A percentile compares a stretch with the other conserved stretches of the same genome.
These are phyloP conservation scores for Dryococelus australis DNA, from an alignment of 2,888 invertebrate genomes.

Conservation along the genomic window DNA sequence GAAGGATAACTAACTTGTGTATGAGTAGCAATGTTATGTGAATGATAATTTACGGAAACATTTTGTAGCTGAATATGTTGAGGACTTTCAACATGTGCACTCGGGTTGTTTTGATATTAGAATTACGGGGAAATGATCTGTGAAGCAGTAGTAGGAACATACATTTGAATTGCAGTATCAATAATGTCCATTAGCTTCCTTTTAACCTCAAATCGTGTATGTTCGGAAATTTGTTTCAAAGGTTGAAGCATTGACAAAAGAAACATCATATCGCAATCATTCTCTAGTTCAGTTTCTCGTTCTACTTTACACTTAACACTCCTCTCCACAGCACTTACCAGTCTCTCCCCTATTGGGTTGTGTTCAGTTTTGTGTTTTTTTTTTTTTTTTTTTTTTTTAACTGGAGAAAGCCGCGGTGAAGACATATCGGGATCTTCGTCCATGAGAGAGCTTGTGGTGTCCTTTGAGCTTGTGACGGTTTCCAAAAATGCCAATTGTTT, in stretches of 20 bases:
- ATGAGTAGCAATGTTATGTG: too few species aligned
- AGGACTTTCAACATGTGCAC: background rate
- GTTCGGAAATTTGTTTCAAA: constrained; percentile 17
- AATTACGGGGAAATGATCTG: background rate
- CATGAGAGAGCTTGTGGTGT: background rate
- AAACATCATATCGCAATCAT: background rate
- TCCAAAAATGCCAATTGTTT: background rate
- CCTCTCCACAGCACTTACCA: background rate
- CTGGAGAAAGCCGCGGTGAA: background rate
- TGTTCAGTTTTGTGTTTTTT: background rate
- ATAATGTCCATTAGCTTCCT: constrained; percentile 22
- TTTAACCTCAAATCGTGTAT: constrained; percentile 10
- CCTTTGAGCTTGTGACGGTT: background rate
- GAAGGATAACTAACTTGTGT: background rate
- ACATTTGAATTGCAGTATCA: constrained; percentile 4
- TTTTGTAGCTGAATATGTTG: too few species aligned
- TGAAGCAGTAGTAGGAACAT: too few species aligned
- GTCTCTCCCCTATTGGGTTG: constrained; percentile 20
- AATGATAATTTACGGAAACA: too few species aligned
- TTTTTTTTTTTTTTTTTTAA: background rate
- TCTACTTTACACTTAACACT: background rate
- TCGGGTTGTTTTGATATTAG: background rate
- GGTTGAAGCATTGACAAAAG: background rate
- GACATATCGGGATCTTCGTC: background rate
- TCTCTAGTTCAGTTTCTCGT: background rate